These are phyloP conservation scores for Dendrocincla fuliginosa DNA, from an alignment of 2,797 vertebrate genomes.

Conservation along the genomic window DNA sequence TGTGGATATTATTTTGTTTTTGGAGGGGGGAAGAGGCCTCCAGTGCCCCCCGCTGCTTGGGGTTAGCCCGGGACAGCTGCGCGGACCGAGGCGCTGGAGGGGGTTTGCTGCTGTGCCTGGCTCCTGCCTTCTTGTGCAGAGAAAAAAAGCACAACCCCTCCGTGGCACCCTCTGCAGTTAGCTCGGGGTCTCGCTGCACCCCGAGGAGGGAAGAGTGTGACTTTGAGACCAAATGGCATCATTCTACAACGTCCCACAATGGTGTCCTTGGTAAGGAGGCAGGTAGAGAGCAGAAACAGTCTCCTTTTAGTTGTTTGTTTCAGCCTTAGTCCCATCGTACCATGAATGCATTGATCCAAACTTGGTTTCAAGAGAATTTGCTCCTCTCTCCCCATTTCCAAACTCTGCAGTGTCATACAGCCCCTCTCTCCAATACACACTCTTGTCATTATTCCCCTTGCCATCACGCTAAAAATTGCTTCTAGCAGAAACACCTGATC, in stretches of 20 bases:
- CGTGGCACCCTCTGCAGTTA: not conserved
- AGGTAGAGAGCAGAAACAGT: not conserved
- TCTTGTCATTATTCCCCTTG: not conserved
- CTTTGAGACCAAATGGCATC: not conserved
- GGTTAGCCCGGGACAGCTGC: not conserved
- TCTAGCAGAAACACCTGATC: not conserved
- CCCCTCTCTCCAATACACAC: fast-evolving
- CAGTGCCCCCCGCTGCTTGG: not conserved
- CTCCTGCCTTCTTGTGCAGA: not conserved
- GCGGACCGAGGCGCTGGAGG: not conserved
- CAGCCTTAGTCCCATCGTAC: not conserved
- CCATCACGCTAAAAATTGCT: not conserved
- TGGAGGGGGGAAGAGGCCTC: not conserved
- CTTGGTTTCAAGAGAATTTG: not conserved
- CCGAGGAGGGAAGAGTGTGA: not conserved
- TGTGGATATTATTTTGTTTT: too few relatives aligned
- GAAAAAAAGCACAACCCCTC: not conserved
- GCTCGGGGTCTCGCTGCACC: not conserved
- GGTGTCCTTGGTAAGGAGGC: not conserved
- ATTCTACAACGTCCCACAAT: not conserved
- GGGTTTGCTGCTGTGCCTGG: not conserved
- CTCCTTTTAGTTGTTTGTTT: not conserved
- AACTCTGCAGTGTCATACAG: not conserved
- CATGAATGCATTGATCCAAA: not conserved
- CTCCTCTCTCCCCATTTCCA: not conserved